These are phyloP conservation scores for Erebia epiphron DNA, from an alignment of 2,888 invertebrate species.

Conservation along the genomic window DNA sequence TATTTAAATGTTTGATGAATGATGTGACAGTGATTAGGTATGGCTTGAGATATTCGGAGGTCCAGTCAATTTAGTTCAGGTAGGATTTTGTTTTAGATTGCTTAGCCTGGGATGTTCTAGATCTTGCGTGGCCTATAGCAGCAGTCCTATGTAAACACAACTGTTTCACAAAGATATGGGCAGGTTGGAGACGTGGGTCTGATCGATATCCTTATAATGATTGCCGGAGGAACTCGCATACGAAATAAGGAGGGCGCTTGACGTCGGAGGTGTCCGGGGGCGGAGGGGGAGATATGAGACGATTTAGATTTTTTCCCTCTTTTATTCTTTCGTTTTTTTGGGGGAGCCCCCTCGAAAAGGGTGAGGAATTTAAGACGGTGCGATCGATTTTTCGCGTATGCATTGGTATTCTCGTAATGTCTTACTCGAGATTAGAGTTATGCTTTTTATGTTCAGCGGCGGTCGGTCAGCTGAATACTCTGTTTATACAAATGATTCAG, in stretches of 20 bases:
- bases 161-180: conserved; percentile 76
- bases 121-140: conserved; percentile 22
- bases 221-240: conserved; percentile 83
- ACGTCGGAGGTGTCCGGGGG: conserved; percentile 76
- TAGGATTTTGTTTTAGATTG: too few species aligned
- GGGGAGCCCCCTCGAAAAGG: conserved; percentile 82
- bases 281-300: conserved; percentile 77
- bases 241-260: conserved; percentile 83
- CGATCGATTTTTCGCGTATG: conserved; percentile 83
- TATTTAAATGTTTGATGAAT: too few species aligned
- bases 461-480: conserved; percentile 29
- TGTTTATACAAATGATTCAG: conserved; percentile 33
- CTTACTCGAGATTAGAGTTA: conserved; percentile 81
- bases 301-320: conserved; percentile 84
- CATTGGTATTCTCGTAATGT: conserved; percentile 83
- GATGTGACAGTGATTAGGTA: too few species aligned
- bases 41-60: too few species aligned
- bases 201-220: conserved; percentile 84
- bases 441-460: conserved; percentile 56
- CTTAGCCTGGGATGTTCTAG: neutral
- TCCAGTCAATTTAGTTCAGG: too few species aligned
- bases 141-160: conserved; percentile 66
- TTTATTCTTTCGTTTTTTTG: conserved; percentile 83
- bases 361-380: conserved; percentile 83
- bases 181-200: conserved; percentile 79